Conservation (phyloP, 2,888 invertebrate species). For the Horisme vitalbata region DNA sequence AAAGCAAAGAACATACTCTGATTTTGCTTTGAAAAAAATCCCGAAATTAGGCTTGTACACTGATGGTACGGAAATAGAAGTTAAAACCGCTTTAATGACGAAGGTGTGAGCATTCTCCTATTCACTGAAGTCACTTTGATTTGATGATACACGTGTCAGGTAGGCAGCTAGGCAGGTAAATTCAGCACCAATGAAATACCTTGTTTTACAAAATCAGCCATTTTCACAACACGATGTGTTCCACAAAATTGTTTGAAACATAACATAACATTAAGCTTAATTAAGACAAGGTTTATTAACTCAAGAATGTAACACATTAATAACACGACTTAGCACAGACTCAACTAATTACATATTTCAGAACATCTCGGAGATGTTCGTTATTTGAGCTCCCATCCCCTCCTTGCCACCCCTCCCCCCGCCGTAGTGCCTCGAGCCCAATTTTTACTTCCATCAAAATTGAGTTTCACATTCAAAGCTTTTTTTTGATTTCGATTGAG, state of each 20-base stretch:
- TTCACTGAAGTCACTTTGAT: no score
- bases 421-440: background rate
- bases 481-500: slow-evolving; percentile 19
- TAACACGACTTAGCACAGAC: slow-evolving; percentile 6
- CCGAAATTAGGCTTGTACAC: no score
- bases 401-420: background rate
- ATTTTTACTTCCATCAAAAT: slow-evolving; percentile 21
- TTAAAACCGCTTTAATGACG: no score
- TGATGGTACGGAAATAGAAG: no score
- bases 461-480: slow-evolving; percentile 18
- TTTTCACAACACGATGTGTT: background rate
- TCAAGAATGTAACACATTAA: slow-evolving; percentile 7
- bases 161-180: no score
- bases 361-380: slow-evolving; percentile 4
- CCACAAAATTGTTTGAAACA: slow-evolving; percentile 2
- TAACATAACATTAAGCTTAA: slow-evolving; percentile 6
- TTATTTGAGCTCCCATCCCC: background rate
- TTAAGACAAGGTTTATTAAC: slow-evolving; percentile 14
- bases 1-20: no score
- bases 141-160: no score
- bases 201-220: no score
- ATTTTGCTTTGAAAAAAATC: no score
- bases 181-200: no score
- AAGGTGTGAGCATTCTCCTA: no score
- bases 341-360: slow-evolving; percentile 6